These are phyloP conservation scores for Matsumyia berberina DNA, from an alignment of 2,888 invertebrate species.

Conservation along the genomic window DNA sequence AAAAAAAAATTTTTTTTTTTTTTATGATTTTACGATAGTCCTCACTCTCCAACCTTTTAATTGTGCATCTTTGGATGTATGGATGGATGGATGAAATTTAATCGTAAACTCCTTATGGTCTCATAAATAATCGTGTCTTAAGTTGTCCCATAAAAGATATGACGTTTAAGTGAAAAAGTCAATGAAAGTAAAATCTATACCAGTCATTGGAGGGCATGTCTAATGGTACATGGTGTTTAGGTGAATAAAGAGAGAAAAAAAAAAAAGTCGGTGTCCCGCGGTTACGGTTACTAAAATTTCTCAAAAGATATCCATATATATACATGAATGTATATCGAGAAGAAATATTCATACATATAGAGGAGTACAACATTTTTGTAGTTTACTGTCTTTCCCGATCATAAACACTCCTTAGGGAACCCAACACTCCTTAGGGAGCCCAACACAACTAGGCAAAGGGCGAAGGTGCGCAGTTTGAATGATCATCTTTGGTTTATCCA, in stretches of 20 bases:
- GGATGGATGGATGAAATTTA: slow-evolving; percentile 43
- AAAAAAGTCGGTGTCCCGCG: slow-evolving; percentile 46
- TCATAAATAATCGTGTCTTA: slow-evolving; percentile 65
- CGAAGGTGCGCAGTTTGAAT: slow-evolving; percentile 72
- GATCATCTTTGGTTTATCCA: slow-evolving; percentile 76
- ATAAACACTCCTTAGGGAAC: slow-evolving; percentile 66
- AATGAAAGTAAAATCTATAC: slow-evolving; percentile 76
- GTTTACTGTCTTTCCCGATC: slow-evolving; percentile 63
- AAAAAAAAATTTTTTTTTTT: no score
- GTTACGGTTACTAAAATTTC: slow-evolving; percentile 58
- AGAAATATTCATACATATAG: slow-evolving; percentile 20
- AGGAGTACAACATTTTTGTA: slow-evolving; percentile 45
- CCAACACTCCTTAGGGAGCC: slow-evolving; percentile 51
- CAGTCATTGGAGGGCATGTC: slow-evolving; percentile 51
- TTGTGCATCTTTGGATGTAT: slow-evolving; percentile 36
- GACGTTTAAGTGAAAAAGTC: slow-evolving; percentile 73
- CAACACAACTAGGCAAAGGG: slow-evolving; percentile 55
- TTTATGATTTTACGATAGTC: slow-evolving; percentile 65
- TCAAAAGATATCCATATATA: slow-evolving; percentile 41
- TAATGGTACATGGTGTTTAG: slow-evolving; percentile 48
- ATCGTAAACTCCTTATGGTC: slow-evolving; percentile 52
- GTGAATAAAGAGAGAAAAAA: slow-evolving; percentile 32
- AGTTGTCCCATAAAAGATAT: slow-evolving; percentile 66
- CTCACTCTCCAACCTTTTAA: slow-evolving; percentile 52
- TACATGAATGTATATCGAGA: neutral